Evolutionary conservation across 2,797 vertebrate species (phyloP), one percentile per base, ranked within the genome.

Genomic region (Sphaeramia orbicularis): DNA sequence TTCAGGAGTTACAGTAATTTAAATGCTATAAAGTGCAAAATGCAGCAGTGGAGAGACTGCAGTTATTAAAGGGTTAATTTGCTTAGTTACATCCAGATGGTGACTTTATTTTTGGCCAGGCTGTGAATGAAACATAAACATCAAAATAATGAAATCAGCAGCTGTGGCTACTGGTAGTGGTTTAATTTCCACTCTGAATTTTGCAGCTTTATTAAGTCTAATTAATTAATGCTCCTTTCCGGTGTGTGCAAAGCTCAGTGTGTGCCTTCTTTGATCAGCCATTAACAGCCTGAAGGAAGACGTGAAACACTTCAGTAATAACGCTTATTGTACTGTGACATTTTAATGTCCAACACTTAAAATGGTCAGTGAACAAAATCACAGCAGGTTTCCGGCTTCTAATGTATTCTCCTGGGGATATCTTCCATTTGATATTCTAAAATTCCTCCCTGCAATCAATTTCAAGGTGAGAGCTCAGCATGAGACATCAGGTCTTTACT

Each of bases 281-380:
- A 60, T 55, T 51, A 51, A 40, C 19, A 27, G 57, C 45, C 45
- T 45, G 41, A 35, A 47, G 61, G 24, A 2, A 30, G 3, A 68
- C 37, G 32, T 30, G 18, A 59, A 60, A 53, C 30, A 13, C 61
- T 49, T 63, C 27, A 63, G 44, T 70, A 63, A 63, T 12, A 43
- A 7, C 24, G 10, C 27, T 43, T 47, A 53, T 59, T 59, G 43
- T 47, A 16, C 48, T 21, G 27, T 11, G 68, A 61, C 38, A 75
- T 76, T 67, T 43, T 45, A 14, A 55, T 51, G 51, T 45, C 18
- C 50, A 52, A 42, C 37, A 45, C 37, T 59, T 68, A 37, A 65
- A 78, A 67, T 70, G 54, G 48, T 43, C 62, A 61, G 42, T 16
- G 64, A 80, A 65, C 55, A 80, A 59, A 65, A 54, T 58, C 65